Conservation (phyloP, 2,113 vertebrate genomes). For the Clarias gariepinus region DNA sequence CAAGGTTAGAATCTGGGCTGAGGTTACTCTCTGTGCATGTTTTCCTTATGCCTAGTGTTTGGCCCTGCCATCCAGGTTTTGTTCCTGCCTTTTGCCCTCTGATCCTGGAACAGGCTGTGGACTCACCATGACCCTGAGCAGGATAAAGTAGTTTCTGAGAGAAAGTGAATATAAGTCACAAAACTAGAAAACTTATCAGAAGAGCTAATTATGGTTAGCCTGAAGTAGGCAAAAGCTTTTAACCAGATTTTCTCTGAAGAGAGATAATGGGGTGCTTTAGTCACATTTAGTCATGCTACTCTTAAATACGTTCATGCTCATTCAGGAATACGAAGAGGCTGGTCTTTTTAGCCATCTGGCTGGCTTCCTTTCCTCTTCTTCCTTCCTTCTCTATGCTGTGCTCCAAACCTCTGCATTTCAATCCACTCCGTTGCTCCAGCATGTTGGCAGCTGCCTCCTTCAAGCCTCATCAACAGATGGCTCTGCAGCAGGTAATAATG, state of each 20-base stretch:
- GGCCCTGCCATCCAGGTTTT: not conserved
- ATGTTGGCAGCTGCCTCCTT: conserved; percentile 60
- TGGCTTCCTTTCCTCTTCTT: conserved; percentile 11
- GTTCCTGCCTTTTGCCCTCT: not conserved
- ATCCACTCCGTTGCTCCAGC: conserved; percentile 39
- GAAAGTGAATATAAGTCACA: not conserved
- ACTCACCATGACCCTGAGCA: not conserved
- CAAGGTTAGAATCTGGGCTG: not conserved
- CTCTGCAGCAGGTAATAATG: conserved; percentile 76
- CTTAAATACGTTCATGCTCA: conserved; percentile 59
- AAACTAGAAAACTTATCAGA: not conserved
- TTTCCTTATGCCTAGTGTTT: not conserved
- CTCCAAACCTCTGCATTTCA: conserved; percentile 50
- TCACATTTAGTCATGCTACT: conserved; percentile 49
- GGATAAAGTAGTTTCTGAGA: not conserved
- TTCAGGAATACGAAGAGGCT: conserved; percentile 52
- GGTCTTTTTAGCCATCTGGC: conserved; percentile 60
- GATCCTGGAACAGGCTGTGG: not conserved
- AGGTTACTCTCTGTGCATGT: not conserved
- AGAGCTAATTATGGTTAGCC: not conserved
- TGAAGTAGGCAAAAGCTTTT: conserved; percentile 14
- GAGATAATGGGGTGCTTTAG: conserved; percentile 52
- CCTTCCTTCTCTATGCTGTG: not conserved
- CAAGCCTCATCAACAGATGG: conserved; percentile 70
- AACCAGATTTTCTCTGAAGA: conserved; percentile 41